Evolutionary conservation across 2,113 vertebrate species (phyloP), one percentile per base, ranked within the genome.

Genomic region (Notothenia coriiceps): DNA sequence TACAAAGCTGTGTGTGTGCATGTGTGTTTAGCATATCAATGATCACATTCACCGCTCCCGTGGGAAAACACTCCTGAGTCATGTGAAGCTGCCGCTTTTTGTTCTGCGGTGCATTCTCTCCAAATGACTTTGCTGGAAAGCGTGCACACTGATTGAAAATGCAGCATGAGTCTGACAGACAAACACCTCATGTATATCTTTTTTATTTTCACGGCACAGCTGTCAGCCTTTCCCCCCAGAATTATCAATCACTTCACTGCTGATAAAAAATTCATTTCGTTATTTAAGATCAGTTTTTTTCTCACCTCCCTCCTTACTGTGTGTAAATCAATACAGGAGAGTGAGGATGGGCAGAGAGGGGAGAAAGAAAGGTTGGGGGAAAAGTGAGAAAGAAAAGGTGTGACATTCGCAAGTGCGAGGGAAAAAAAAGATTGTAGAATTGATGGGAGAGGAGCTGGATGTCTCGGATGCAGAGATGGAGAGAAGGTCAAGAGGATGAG

Each of bases 401-500:
- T 88, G 91, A 91, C 84, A 93, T 91, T 91, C 85, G 89, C 29
- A 33, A 67, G 77, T 57, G 46, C 52, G 68, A 65, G 18, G 1
- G 17, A 33, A 80, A 83, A 86, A 77, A 81, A 13, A 80, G 85
- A 84, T 73, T 46, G 74, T 66, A 35, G 69, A 90, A 86, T 79
- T 85, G 91, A 91, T 83, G 79, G 64, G 64, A 79, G 51, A 77
- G 74, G 67, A 33, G 46, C 44, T 50, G 29, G 70, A 46, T 74
- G 81, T 86, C 76, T 92, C 57, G 44, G 65, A 64, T 29, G 82
- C 69, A 74, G 80, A 75, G 84, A 66, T 68, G 15, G 47, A 79
- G 89, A 86, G 81, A 90, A 92, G 89, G 93, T 92, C 88, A 90
- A 84, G 79, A 77, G 73, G 84, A 85, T 82, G 87, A 84, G 77